Evolutionary conservation across 2,888 invertebrate species (phyloP).

Genomic region (Xestoiulus laeticollis): DNA sequence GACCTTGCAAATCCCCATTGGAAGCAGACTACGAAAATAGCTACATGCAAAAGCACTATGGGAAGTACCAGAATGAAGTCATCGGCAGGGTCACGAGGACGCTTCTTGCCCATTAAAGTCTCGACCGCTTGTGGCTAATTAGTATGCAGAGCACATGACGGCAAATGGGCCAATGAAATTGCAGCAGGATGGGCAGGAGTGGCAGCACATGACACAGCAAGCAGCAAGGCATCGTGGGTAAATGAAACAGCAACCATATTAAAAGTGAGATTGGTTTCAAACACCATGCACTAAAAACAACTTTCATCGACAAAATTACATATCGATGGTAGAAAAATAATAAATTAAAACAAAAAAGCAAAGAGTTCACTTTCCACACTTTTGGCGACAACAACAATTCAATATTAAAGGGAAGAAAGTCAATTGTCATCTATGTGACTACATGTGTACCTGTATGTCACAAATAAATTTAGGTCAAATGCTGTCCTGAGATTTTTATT

Average conservation of each 20-base stretch:
- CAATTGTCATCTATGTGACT: too few relatives aligned
- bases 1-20: constrained; percentile 62
- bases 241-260: constrained; percentile 60
- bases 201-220: constrained; percentile 67
- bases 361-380: constrained; percentile 17
- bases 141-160: constrained; percentile 64
- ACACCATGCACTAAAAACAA: constrained; percentile 54
- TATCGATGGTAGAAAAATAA: background rate
- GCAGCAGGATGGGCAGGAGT: constrained; percentile 64
- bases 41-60: constrained; percentile 64
- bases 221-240: constrained; percentile 66
- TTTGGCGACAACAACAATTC: background rate
- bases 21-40: constrained; percentile 59
- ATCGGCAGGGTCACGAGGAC: constrained; percentile 85
- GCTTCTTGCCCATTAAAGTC: constrained; percentile 90
- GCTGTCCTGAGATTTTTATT: too few relatives aligned
- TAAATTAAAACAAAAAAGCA: constrained; percentile 5
- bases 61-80: constrained; percentile 86
- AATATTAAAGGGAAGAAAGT: too few relatives aligned
- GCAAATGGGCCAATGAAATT: constrained; percentile 62
- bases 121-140: constrained; percentile 66
- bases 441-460: too few relatives aligned
- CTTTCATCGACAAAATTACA: constrained; percentile 5
- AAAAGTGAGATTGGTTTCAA: constrained; percentile 54
- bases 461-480: too few relatives aligned